Conservation (phyloP, 2,113 vertebrate species). For the Macrotis lagotis region DNA sequence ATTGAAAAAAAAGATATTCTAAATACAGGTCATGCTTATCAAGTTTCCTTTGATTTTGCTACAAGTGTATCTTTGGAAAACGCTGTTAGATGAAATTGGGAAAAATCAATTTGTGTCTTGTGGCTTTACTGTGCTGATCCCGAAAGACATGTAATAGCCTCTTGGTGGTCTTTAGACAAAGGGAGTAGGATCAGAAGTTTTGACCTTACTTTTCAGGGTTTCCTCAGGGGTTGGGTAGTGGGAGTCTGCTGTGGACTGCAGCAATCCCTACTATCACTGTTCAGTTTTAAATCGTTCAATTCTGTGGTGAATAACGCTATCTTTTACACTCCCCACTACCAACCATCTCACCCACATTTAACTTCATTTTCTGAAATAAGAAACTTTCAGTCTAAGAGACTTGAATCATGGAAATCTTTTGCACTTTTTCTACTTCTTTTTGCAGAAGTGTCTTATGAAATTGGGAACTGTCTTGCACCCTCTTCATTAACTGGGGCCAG, state of each 20-base stretch:
- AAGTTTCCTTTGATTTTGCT: conserved; percentile 3
- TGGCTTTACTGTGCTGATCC: neutral
- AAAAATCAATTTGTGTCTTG: neutral
- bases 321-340: neutral
- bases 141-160: neutral
- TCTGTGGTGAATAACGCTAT: neutral
- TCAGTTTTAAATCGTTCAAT: neutral
- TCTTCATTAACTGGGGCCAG: neutral
- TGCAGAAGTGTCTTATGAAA: neutral
- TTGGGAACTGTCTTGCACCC: neutral
- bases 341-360: neutral
- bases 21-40: conserved; percentile 2
- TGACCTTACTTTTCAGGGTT: neutral
- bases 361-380: neutral
- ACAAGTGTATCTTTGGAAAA: neutral
- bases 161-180: neutral
- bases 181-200: neutral
- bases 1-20: neutral
- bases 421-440: neutral
- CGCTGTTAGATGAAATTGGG: neutral
- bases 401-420: neutral
- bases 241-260: neutral
- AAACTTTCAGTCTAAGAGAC: neutral
- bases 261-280: neutral
- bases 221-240: neutral